Percentiles rank a stretch among this genome's conserved stretches.
Conservation (phyloP, 2,888 invertebrate species). For the Linyphia triangularis region DNA sequence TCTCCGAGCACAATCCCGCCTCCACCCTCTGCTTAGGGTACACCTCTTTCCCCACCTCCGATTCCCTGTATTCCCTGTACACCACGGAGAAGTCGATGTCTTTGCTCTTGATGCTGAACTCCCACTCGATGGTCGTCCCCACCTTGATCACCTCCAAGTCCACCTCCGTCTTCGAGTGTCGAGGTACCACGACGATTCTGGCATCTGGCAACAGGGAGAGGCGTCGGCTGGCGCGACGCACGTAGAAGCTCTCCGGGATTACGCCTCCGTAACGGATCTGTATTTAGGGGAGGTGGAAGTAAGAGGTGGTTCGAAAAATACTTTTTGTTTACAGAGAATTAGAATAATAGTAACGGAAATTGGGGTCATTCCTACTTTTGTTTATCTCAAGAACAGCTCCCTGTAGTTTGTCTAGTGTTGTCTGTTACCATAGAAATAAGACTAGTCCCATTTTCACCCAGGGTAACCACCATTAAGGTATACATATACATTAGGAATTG, state of each 20-base stretch:
- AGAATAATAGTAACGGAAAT: too few relatives aligned
- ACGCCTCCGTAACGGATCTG: not conserved
- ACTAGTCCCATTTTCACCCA: too few relatives aligned
- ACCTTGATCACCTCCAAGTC: constrained; percentile 5
- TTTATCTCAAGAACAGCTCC: too few relatives aligned
- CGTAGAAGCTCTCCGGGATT: not conserved
- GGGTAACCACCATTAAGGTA: too few relatives aligned
- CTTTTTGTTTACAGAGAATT: too few relatives aligned
- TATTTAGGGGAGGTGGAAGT: too few relatives aligned
- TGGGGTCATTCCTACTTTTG: too few relatives aligned
- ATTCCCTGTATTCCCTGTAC: not conserved
- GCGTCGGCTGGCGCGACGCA: not conserved
- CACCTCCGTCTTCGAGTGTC: not conserved
- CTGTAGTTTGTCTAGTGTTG: too few relatives aligned
- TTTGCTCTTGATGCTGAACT: constrained; percentile 7
- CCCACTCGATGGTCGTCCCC: constrained; percentile 41
- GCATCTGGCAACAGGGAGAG: not conserved
- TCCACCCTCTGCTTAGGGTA: not conserved
- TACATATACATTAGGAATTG: too few relatives aligned
- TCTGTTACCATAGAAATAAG: too few relatives aligned
- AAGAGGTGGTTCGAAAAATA: too few relatives aligned
- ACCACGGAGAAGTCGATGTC: constrained; percentile 1
- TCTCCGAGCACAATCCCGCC: not conserved
- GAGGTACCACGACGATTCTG: not conserved
- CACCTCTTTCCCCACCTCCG: not conserved